Evolutionary conservation across 2,113 vertebrate genomes (phyloP).

Genomic region (Paraplagusia blochii): DNA sequence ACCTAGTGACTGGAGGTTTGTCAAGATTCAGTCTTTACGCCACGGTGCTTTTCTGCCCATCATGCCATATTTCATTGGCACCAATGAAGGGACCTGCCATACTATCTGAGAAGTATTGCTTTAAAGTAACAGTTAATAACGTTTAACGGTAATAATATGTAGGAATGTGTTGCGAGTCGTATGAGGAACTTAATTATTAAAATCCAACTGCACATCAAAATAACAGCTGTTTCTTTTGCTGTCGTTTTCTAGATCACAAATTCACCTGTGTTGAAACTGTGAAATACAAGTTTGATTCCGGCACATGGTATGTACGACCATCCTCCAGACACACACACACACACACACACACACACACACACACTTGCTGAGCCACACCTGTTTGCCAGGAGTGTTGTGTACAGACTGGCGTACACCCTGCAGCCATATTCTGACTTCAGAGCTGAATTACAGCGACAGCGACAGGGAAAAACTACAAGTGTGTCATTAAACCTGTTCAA

Average conservation of each 20-base stretch:
- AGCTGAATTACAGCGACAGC: constrained; percentile 58
- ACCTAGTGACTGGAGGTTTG: too few species aligned
- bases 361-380: constrained; percentile 12
- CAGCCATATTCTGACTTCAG: constrained; percentile 29
- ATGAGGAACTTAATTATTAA: too few species aligned
- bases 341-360: too few species aligned
- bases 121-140: too few species aligned
- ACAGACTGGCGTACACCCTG: constrained; percentile 17
- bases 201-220: neutral
- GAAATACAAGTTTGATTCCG: constrained; percentile 93
- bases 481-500: constrained; percentile 68
- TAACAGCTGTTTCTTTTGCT: constrained; percentile 17
- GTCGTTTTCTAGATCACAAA: constrained; percentile 75
- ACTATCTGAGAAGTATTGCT: too few species aligned
- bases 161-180: constrained; percentile 36
- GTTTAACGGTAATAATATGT: neutral
- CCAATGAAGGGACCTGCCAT: too few species aligned
- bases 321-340: too few species aligned
- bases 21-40: too few species aligned
- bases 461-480: constrained; percentile 44
- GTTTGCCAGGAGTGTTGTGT: constrained; percentile 26
- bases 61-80: too few species aligned
- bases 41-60: too few species aligned
- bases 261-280: constrained; percentile 85
- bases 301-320: constrained; percentile 84